phyloP scores from a whole-genome alignment of 2,113 vertebrate species.

The Dromiciops gliroides region DNA sequence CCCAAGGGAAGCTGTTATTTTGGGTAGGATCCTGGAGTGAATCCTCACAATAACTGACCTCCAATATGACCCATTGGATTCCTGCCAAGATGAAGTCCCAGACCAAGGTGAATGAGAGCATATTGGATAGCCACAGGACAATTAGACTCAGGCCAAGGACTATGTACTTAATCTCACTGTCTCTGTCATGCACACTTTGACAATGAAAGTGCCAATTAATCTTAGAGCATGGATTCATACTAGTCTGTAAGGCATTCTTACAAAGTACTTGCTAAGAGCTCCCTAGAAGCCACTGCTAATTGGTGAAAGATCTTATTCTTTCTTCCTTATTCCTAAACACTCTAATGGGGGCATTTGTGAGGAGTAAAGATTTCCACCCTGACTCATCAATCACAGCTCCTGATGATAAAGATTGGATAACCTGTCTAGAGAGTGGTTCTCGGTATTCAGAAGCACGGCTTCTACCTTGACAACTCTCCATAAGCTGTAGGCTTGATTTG shows the following conservation, averaged over 20 bases:
- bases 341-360: neutral
- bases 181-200: neutral
- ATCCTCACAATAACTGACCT: neutral
- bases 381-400: neutral
- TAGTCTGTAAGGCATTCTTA: neutral
- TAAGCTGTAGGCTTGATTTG: neutral
- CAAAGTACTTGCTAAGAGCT: neutral
- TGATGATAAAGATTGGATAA: conserved; percentile 1
- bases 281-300: conserved; percentile 35
- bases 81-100: neutral
- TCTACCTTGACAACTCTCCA: conserved; percentile 1
- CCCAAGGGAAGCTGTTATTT: neutral
- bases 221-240: neutral
- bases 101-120: neutral
- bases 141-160: neutral
- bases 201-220: conserved; percentile 45
- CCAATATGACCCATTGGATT: neutral
- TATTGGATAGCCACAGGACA: neutral
- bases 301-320: conserved; percentile 16
- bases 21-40: neutral
- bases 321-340: conserved; percentile 6
- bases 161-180: neutral
- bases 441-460: conserved; percentile 20
- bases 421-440: conserved; percentile 19
- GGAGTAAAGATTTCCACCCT: conserved; percentile 6